These are phyloP conservation scores for Hypena proboscidalis DNA, from an alignment of 2,888 invertebrate species.

Conservation along the genomic window DNA sequence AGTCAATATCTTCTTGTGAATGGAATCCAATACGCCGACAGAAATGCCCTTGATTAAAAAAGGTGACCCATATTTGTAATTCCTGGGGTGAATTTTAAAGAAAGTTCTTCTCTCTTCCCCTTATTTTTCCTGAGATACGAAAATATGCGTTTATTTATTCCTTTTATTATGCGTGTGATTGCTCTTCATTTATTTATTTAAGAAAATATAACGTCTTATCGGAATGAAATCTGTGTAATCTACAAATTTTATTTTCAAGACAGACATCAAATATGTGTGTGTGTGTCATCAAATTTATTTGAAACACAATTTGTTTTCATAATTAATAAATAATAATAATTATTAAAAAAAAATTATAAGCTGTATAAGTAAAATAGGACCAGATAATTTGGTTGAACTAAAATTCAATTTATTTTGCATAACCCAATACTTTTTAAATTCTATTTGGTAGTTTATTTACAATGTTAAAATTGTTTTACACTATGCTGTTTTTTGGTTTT, in stretches of 20 bases:
- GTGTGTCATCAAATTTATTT: constrained; percentile 7
- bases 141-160: too few species aligned
- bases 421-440: too few species aligned
- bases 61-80: constrained; percentile 4
- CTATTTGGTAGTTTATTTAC: too few species aligned
- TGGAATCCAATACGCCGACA: constrained; percentile 23
- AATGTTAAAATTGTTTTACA: too few species aligned
- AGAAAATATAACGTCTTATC: constrained; percentile 4
- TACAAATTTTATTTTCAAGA: too few species aligned
- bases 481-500: too few species aligned
- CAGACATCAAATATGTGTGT: too few species aligned
- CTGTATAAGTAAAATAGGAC: constrained; percentile 4
- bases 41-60: constrained; percentile 15
- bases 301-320: constrained; percentile 8
- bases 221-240: too few species aligned
- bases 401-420: constrained; percentile 1
- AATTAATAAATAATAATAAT: too few species aligned
- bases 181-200: constrained; percentile 1
- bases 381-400: constrained; percentile 6
- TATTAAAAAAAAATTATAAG: too few species aligned
- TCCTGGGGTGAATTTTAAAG: neutral
- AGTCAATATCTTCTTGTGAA: constrained; percentile 26
- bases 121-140: too few species aligned
- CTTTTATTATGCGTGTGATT: too few species aligned
- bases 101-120: neutral